Base-by-base conservation (phyloP, 2,113 vertebrate genomes). In the Gasterosteus aculeatus region DNA sequence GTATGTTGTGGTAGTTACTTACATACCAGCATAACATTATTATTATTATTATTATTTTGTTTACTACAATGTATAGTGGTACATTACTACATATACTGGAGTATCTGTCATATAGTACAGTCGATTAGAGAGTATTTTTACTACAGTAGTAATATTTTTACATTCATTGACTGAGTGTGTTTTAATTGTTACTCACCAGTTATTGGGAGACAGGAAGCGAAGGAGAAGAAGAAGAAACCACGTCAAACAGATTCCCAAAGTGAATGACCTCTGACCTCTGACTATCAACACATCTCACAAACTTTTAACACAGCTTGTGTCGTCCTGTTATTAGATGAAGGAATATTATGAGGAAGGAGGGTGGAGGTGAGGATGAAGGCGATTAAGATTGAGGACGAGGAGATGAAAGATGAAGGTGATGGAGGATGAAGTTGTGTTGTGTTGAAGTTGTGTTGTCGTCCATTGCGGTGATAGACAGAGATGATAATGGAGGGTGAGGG, bases 151-250 rank as follows among this genome's bases (percentile, higher is more conserved):
- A 16, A 0, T 44, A 44, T 16, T 46, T 15, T 1, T 46, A 56
- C 53, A 53, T 42, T 5, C 10, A 11, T 12, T 54, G n/a, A 26
- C 10, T 12, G 51, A 22, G 7, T 54, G n/a, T 51, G 49, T 51
- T 51, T 46, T 14, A 16, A 6, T 46, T 54, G 35, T 54, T 22
- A 69, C 77, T 80, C 29, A 80, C 72, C 76, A 66, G 29, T 4
- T 18, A 1, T 35, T 42, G 10, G 12, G 10, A 66, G 29, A 62
- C 14, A 70, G 29, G 42, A 75, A n/a, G 44, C 60, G 9, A 26
- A 29, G 7, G 51, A 67, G 29, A 60, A 8, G 42, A 7, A 38
- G 16, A 35, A 47, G 22, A 35, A n/a, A 46, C 10, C 0, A 2
- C 11, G 19, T 74, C 11, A 10, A 15, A n/a, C 9, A 16, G 2